phyloP scores from a whole-genome alignment of 2,797 vertebrate genomes.

The Euphonia xanthogaster region DNA sequence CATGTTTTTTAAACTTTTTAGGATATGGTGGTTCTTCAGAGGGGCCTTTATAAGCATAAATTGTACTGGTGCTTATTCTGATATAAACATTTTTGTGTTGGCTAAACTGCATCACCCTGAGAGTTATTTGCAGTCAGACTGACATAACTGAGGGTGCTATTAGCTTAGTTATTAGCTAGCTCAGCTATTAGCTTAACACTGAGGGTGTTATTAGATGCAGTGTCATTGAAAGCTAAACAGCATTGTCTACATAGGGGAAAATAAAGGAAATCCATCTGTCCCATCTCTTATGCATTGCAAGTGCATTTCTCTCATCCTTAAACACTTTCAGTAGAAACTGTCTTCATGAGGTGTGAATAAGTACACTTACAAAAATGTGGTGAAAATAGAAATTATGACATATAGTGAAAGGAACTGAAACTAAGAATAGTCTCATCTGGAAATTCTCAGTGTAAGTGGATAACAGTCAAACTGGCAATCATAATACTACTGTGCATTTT shows the following conservation, averaged over 20 bases:
- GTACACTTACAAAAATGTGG: neutral
- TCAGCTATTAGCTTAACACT: neutral
- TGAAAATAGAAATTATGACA: neutral
- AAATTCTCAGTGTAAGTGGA: neutral
- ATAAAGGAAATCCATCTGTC: neutral
- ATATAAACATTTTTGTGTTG: neutral
- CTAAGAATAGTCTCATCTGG: neutral
- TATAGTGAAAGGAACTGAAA: neutral
- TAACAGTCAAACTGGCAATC: neutral
- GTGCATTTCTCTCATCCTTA: neutral
- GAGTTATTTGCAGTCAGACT: neutral
- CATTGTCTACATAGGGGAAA: neutral
- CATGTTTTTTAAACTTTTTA: rapidly evolving
- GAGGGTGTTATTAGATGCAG: neutral
- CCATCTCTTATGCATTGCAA: neutral
- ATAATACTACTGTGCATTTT: neutral
- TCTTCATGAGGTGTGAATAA: neutral
- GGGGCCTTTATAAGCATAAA: neutral
- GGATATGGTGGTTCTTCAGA: neutral
- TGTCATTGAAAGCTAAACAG: neutral
- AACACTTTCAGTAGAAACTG: neutral
- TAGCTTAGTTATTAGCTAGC: neutral
- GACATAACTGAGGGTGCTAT: neutral
- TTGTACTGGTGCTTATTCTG: neutral
- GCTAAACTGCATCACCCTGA: neutral